These are phyloP conservation scores for Erinaceus europaeus DNA, from an alignment of 2,113 vertebrate species.

Conservation along the genomic window DNA sequence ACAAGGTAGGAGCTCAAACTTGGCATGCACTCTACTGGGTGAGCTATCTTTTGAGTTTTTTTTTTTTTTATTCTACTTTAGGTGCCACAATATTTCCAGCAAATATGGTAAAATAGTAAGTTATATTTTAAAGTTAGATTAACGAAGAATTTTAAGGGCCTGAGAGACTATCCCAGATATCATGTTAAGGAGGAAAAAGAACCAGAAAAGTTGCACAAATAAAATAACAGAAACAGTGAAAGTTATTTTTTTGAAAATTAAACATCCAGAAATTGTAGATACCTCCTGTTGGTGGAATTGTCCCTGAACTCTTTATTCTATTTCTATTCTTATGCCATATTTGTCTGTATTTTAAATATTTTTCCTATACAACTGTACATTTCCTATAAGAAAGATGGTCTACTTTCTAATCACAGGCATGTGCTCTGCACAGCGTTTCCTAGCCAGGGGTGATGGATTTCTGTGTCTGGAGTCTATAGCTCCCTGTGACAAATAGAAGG, in stretches of 20 bases:
- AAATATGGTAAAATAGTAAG: neutral
- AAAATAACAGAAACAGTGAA: neutral
- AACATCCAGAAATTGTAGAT: neutral
- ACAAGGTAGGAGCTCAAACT: too few species aligned
- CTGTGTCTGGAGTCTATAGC: neutral
- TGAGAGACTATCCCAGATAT: neutral
- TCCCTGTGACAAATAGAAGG: conserved; percentile 43
- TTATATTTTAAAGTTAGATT: neutral
- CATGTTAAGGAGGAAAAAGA: neutral
- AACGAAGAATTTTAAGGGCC: neutral
- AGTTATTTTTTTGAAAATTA: too few species aligned
- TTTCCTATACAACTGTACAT: neutral
- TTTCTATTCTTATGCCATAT: neutral
- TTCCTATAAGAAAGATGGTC: neutral
- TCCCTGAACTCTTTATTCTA: neutral
- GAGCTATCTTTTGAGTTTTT: too few species aligned
- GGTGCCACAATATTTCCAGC: neutral
- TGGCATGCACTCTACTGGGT: too few species aligned
- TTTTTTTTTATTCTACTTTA: too few species aligned
- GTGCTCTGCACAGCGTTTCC: neutral
- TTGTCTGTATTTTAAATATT: neutral
- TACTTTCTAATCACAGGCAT: neutral
- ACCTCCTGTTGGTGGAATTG: neutral
- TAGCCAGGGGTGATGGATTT: conserved; percentile 15
- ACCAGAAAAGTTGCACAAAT: neutral